Evolutionary conservation across 2,888 invertebrate species (phyloP).

Genomic region (Opisthograptis luteolata): DNA sequence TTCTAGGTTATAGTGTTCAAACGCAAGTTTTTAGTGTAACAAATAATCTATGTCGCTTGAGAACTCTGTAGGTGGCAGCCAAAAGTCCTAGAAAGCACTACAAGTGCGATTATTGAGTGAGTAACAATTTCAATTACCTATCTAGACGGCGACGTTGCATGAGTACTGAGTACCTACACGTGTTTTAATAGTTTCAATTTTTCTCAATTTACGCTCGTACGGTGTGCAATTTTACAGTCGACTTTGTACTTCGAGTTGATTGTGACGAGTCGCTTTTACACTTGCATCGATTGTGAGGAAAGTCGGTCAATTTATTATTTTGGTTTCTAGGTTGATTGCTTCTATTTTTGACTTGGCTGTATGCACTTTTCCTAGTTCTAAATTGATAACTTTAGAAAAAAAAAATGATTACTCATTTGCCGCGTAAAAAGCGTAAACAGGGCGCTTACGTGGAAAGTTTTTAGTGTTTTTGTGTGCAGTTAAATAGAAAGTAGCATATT

Average conservation of each 20-base stretch:
- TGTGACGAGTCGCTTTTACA: constrained; percentile 37
- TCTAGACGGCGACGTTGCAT: constrained; percentile 58
- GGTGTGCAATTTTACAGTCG: constrained; percentile 44
- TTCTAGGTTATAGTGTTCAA: constrained; percentile 78
- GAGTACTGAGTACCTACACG: constrained; percentile 58
- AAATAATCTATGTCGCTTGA: constrained; percentile 34
- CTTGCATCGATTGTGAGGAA: constrained; percentile 40
- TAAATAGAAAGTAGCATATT: constrained; percentile 53
- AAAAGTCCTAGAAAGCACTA: constrained; percentile 45
- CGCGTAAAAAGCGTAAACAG: constrained; percentile 33
- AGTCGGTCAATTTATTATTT: constrained; percentile 61
- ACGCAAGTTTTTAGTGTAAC: constrained; percentile 61
- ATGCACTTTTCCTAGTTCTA: constrained; percentile 52
- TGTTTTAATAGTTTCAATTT: constrained; percentile 58
- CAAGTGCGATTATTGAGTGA: constrained; percentile 62
- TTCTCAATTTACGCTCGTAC: constrained; percentile 57
- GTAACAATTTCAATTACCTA: constrained; percentile 49
- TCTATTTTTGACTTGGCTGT: constrained; percentile 65
- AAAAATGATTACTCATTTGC: constrained; percentile 26
- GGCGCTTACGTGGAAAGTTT: constrained; percentile 33
- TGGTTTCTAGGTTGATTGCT: constrained; percentile 64
- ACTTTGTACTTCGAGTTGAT: constrained; percentile 52
- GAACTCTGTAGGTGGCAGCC: constrained; percentile 17
- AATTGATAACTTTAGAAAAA: constrained; percentile 42
- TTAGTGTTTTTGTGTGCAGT: constrained; percentile 22